Evolutionary conservation across 2,888 invertebrate species (phyloP).

Genomic region (Orthosia cruda): DNA sequence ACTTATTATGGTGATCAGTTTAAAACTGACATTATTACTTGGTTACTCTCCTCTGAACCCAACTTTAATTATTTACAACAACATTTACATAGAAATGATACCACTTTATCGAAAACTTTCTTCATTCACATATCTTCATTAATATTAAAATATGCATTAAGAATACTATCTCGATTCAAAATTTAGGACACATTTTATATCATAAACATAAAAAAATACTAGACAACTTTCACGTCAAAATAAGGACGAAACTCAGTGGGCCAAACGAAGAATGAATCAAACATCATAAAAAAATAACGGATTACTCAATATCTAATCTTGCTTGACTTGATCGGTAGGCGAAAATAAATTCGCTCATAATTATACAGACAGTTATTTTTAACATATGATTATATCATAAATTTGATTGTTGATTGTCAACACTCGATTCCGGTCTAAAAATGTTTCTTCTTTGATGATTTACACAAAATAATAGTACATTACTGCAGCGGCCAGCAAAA

Average conservation of each 20-base stretch:
- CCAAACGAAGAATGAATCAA: too few species aligned
- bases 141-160: slow-evolving; percentile 41
- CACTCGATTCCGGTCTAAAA: slow-evolving; percentile 11
- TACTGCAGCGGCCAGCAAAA: too few species aligned
- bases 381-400: slow-evolving; percentile 18
- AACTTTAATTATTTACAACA: not conserved
- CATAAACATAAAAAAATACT: not conserved
- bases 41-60: not conserved
- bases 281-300: slow-evolving; percentile 20
- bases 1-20: not conserved
- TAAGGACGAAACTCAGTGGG: too few species aligned
- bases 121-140: slow-evolving; percentile 9
- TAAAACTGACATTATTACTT: not conserved
- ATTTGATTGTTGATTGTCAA: slow-evolving; percentile 37
- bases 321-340: slow-evolving; percentile 8
- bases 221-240: slow-evolving; percentile 43
- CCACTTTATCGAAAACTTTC: slow-evolving; percentile 44
- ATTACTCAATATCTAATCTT: slow-evolving; percentile 43
- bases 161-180: not conserved
- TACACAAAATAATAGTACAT: not conserved
- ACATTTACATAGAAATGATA: slow-evolving; percentile 3
- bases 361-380: not conserved
- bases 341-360: slow-evolving; percentile 35
- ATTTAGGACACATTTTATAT: slow-evolving; percentile 24
- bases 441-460: slow-evolving; percentile 1